Conservation (phyloP, 2,888 invertebrate genomes). For the Sesia apiformis region DNA sequence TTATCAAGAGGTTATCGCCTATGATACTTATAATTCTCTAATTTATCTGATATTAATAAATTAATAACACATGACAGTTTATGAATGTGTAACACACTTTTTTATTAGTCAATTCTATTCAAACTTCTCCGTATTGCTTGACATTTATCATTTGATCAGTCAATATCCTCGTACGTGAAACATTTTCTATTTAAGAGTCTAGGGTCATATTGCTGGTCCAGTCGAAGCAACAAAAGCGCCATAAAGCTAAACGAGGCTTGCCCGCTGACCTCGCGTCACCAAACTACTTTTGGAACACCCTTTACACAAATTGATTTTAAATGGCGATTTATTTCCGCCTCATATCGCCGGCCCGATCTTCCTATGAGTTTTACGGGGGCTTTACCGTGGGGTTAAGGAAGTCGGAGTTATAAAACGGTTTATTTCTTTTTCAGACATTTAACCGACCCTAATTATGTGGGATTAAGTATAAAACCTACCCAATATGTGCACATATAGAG, state of each 20-base stretch:
- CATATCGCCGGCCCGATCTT: slow-evolving; percentile 72
- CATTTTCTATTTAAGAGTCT: background rate
- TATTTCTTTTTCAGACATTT: slow-evolving; percentile 62
- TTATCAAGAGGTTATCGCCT: no score
- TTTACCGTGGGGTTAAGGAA: slow-evolving; percentile 68
- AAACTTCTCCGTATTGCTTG: no score
- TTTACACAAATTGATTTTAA: slow-evolving; percentile 75
- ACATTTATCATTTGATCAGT: no score
- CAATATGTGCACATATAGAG: no score
- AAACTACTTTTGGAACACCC: slow-evolving; percentile 54
- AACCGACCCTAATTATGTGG: slow-evolving; percentile 50
- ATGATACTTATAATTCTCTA: no score
- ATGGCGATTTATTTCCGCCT: slow-evolving; percentile 73
- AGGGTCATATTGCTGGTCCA: slow-evolving; percentile 14
- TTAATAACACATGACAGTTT: no score
- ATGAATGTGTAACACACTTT: no score
- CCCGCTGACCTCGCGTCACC: slow-evolving; percentile 30
- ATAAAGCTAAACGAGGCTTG: slow-evolving; percentile 2
- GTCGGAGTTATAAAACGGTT: slow-evolving; percentile 69
- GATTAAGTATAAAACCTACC: slow-evolving; percentile 26
- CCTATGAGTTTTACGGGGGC: slow-evolving; percentile 67
- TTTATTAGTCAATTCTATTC: no score
- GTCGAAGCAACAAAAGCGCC: slow-evolving; percentile 1
- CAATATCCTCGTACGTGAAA: background rate
- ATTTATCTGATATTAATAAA: no score